Evolutionary conservation across 2,797 vertebrate species (phyloP).

Genomic region (Rhinophrynus dorsalis): DNA sequence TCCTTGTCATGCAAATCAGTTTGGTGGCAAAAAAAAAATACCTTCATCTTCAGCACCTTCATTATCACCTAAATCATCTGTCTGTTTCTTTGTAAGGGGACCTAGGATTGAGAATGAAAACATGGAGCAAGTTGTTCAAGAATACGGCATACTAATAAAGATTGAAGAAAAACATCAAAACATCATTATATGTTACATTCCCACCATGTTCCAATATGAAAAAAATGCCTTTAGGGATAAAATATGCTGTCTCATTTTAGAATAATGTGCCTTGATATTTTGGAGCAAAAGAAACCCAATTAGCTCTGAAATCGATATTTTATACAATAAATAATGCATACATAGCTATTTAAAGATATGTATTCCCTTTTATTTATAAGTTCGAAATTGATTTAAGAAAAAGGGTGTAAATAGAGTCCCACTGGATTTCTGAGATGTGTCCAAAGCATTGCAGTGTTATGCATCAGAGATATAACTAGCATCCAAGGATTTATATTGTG

Average conservation of each 20-base stretch:
- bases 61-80: constrained; percentile 99
- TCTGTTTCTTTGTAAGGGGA: constrained; percentile 99
- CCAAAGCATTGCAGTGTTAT: no score
- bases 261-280: not conserved
- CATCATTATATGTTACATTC: constrained; percentile 74
- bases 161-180: constrained; percentile 83
- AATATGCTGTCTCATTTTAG: no score
- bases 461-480: no score
- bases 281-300: not conserved
- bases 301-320: not conserved
- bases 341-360: no score
- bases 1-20: constrained; percentile 96
- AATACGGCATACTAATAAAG: constrained; percentile 74
- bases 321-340: constrained; percentile 34
- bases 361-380: no score
- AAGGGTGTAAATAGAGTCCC: no score
- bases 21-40: constrained; percentile 93
- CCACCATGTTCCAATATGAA: constrained; percentile 64
- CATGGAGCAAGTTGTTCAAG: constrained; percentile 91
- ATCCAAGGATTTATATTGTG: no score
- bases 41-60: constrained; percentile 99
- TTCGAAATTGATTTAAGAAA: no score
- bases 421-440: no score
- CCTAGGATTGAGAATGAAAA: constrained; percentile 99
- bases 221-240: not conserved